phyloP scores from a whole-genome alignment of 2,113 vertebrate species.

The Laterallus jamaicensis region DNA sequence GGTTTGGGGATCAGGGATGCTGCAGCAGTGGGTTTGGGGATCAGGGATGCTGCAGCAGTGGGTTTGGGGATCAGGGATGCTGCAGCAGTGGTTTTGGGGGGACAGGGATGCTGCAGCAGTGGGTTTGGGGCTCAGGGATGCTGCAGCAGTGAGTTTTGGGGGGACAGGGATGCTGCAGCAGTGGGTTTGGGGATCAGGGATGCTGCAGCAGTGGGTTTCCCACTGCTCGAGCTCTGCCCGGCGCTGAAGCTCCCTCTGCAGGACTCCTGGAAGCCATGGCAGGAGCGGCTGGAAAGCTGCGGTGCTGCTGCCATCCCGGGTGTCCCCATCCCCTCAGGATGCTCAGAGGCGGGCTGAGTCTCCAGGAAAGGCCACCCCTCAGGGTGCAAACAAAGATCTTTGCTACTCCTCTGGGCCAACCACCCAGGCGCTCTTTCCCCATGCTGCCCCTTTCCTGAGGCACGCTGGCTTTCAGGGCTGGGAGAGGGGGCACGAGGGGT shows the following conservation, averaged over 20 bases:
- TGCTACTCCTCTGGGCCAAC: not conserved
- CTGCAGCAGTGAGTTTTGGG: too few species aligned
- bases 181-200: too few species aligned
- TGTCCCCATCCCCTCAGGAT: fast-evolving
- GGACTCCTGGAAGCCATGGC: not conserved
- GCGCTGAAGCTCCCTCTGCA: slow-evolving; percentile 23
- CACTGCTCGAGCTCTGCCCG: not conserved
- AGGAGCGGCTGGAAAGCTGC: not conserved
- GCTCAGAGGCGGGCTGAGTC: not conserved
- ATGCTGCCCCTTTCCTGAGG: not conserved
- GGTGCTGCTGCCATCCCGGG: not conserved
- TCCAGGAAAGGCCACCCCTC: not conserved
- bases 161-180: too few species aligned
- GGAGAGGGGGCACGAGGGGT: not conserved
- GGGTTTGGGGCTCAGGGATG: too few species aligned
- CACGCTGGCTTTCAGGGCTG: not conserved
- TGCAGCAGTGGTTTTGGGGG: too few species aligned
- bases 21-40: not conserved
- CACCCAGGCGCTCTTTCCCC: not conserved
- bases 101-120: too few species aligned
- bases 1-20: not conserved
- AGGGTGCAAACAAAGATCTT: not conserved
- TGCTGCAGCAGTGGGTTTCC: not conserved
- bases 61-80: not conserved
- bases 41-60: not conserved